Percentiles rank a stretch among this genome's conserved stretches.
These are phyloP conservation scores for Nesoenas mayeri DNA, from an alignment of 2,113 vertebrate species.

Conservation along the genomic window DNA sequence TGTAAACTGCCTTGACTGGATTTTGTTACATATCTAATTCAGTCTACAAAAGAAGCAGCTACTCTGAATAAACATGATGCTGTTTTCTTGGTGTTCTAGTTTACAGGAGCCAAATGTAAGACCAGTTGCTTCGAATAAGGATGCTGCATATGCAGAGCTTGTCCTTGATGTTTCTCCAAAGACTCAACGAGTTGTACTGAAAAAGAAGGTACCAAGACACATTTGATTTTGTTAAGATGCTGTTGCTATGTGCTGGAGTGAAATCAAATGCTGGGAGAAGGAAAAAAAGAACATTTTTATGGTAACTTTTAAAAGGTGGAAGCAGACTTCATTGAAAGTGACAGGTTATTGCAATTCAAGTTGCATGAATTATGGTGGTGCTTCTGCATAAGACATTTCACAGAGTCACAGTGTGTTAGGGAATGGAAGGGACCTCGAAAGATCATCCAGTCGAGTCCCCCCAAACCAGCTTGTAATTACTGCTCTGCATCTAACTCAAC, in stretches of 20 bases:
- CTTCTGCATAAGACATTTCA: background rate
- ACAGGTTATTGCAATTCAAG: background rate
- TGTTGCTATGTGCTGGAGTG: background rate
- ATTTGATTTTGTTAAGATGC: background rate
- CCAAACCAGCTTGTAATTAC: background rate
- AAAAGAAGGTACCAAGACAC: slow-evolving; percentile 87
- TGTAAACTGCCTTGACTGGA: background rate
- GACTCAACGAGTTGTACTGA: slow-evolving; percentile 93
- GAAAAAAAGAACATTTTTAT: background rate
- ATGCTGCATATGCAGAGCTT: slow-evolving; percentile 83
- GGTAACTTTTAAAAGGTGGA: background rate
- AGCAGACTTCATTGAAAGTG: background rate
- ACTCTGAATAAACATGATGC: background rate
- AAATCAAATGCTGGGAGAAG: background rate
- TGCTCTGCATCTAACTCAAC: background rate
- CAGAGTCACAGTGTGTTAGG: no score
- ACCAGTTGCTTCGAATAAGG: slow-evolving; percentile 79
- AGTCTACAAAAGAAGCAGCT: background rate
- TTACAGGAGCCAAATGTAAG: slow-evolving; percentile 76
- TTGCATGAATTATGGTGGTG: background rate
- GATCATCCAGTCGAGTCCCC: no score
- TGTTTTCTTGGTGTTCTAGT: slow-evolving; percentile 49
- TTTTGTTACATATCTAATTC: background rate
- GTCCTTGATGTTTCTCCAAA: slow-evolving; percentile 94
- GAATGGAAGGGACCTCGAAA: no score